Evolutionary conservation across 2,888 invertebrate species (phyloP).

Genomic region (Agapostemon virescens): DNA sequence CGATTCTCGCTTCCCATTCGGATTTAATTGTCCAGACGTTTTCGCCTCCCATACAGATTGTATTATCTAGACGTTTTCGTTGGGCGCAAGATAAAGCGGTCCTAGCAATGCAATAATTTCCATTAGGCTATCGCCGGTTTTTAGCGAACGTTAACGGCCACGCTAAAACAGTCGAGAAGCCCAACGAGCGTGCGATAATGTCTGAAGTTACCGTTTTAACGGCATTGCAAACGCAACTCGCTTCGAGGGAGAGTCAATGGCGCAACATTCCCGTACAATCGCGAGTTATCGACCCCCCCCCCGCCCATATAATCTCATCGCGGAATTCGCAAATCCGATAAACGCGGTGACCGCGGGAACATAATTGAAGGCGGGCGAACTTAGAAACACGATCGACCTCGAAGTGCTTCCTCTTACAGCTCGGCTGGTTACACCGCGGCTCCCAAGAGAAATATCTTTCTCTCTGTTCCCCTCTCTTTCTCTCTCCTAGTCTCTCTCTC

Average conservation of each 20-base stretch:
- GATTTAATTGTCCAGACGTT: too few relatives aligned
- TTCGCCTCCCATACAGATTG: too few relatives aligned
- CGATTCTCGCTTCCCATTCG: too few relatives aligned
- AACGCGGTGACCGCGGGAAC: slow-evolving; percentile 44
- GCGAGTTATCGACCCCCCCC: slow-evolving; percentile 1
- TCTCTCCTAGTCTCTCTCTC: not conserved
- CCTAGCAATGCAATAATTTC: not conserved
- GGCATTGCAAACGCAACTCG: not conserved
- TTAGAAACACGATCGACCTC: slow-evolving; percentile 36
- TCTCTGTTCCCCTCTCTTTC: not conserved
- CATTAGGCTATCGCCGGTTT: not conserved
- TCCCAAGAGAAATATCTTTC: not conserved
- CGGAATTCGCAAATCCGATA: slow-evolving; percentile 11
- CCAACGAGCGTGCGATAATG: not conserved
- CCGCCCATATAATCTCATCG: slow-evolving; percentile 8
- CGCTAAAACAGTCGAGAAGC: not conserved
- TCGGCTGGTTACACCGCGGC: slow-evolving; percentile 8
- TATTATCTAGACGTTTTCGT: not conserved
- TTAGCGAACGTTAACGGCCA: not conserved
- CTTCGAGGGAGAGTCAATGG: not conserved
- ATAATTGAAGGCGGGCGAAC: slow-evolving; percentile 32
- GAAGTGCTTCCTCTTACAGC: slow-evolving; percentile 19
- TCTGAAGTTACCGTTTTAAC: not conserved
- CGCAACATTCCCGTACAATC: slow-evolving; percentile 1
- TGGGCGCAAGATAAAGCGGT: not conserved